Conservation (phyloP, 2,113 vertebrate genomes). For the Osmerus mordax region DNA sequence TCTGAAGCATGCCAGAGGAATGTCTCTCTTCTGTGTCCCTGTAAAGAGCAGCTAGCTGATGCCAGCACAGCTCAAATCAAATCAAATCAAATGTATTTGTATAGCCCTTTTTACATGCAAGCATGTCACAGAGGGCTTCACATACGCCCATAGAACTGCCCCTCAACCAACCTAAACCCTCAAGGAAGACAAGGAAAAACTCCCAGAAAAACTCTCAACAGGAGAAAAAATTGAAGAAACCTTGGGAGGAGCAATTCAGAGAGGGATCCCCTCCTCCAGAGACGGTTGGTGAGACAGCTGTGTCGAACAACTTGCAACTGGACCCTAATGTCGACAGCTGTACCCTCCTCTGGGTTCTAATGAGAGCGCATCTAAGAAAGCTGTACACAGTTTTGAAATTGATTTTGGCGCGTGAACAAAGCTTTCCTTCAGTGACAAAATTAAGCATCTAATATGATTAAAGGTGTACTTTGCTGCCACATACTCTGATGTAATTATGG, state of each 20-base stretch:
- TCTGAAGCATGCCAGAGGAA: slow-evolving; percentile 25
- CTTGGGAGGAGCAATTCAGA: too few relatives aligned
- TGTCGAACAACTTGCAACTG: slow-evolving; percentile 48
- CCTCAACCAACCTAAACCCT: too few relatives aligned
- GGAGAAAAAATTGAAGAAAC: too few relatives aligned
- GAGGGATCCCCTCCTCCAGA: too few relatives aligned
- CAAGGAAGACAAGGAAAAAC: too few relatives aligned
- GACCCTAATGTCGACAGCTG: slow-evolving; percentile 48
- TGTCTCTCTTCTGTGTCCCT: slow-evolving; percentile 14
- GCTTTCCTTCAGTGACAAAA: slow-evolving; percentile 13
- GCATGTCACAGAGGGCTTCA: too few relatives aligned
- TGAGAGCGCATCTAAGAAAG: slow-evolving; percentile 37
- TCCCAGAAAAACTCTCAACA: too few relatives aligned
- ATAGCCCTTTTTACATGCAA: too few relatives aligned
- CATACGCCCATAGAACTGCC: too few relatives aligned
- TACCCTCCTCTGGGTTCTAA: slow-evolving; percentile 37
- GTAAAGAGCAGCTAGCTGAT: slow-evolving; percentile 24
- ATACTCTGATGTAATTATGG: too few relatives aligned
- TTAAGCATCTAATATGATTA: not conserved
- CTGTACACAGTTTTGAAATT: slow-evolving; percentile 14
- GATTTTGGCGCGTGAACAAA: slow-evolving; percentile 12
- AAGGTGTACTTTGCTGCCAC: too few relatives aligned
- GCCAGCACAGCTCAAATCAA: slow-evolving; percentile 28
- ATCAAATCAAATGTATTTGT: too few relatives aligned
- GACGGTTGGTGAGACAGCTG: slow-evolving; percentile 16